Conservation (phyloP, 2,113 vertebrate genomes). For the Crotalus tigris region DNA sequence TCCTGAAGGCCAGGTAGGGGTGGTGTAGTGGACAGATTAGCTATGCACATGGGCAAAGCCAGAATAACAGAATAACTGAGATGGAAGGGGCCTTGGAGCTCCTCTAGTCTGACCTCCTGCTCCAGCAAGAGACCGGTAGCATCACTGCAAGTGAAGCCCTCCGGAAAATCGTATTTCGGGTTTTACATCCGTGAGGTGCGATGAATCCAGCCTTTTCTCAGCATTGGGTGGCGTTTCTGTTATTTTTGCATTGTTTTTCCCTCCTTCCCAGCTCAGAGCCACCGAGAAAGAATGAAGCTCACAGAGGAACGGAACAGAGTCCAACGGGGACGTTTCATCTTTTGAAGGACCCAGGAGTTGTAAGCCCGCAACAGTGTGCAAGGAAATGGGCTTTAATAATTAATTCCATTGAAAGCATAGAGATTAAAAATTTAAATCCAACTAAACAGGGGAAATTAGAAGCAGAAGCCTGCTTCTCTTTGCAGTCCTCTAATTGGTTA, state of each 20-base stretch:
- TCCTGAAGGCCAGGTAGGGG: neutral
- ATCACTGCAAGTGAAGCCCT: neutral
- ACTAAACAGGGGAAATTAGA: conserved; percentile 21
- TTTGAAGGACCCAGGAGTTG: accelerated
- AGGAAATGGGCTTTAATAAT: conserved; percentile 39
- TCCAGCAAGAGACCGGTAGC: neutral
- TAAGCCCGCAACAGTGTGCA: neutral
- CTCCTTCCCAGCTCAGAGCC: neutral
- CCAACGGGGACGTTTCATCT: neutral
- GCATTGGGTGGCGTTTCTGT: neutral
- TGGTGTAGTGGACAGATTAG: neutral
- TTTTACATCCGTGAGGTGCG: too few species aligned
- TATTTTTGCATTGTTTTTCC: neutral
- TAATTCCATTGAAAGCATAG: conserved; percentile 10
- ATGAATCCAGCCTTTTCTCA: neutral
- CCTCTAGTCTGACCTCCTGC: too few species aligned
- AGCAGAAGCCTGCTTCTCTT: neutral
- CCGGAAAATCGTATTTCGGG: neutral
- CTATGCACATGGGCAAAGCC: neutral
- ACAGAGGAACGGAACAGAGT: neutral
- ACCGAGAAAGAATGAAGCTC: neutral
- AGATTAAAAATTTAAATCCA: conserved; percentile 46
- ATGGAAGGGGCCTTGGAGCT: too few species aligned
- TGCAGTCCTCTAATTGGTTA: neutral
- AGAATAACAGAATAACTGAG: neutral